Evolutionary conservation across 2,113 vertebrate species (phyloP).

Genomic region (Chelonoidis abingdonii): DNA sequence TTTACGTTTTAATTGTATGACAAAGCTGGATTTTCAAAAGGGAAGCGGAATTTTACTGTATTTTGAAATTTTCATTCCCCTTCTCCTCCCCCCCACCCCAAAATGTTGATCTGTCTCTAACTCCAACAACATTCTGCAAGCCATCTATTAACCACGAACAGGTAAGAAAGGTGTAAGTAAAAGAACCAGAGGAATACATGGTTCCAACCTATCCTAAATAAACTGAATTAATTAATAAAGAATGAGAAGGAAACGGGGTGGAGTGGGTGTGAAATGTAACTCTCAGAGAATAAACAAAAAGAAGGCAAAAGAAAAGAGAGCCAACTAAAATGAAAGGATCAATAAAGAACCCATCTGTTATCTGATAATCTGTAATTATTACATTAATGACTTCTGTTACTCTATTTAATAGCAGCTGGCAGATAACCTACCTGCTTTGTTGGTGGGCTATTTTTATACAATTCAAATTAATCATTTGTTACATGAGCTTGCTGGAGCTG

Average conservation of each 20-base stretch:
- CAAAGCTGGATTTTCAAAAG: neutral
- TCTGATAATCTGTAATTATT: neutral
- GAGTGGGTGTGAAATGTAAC: neutral
- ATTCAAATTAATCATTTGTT: neutral
- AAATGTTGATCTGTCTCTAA: neutral
- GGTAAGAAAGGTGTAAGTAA: neutral
- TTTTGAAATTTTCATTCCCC: neutral
- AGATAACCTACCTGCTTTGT: neutral
- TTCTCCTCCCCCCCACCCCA: fast-evolving
- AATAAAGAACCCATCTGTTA: neutral
- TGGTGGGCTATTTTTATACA: neutral
- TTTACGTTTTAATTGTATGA: neutral
- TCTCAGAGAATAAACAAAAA: neutral
- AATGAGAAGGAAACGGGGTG: neutral
- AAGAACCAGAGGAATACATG: neutral
- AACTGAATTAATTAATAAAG: neutral
- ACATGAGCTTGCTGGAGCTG: neutral
- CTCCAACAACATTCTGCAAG: neutral
- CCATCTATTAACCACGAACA: neutral
- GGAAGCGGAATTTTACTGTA: neutral
- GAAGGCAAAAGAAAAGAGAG: neutral
- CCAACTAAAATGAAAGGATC: neutral
- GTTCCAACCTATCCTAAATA: neutral
- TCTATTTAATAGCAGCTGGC: neutral
- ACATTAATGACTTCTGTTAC: neutral